phyloP scores from a whole-genome alignment of 2,888 invertebrate species.

The Idaea straminata region DNA sequence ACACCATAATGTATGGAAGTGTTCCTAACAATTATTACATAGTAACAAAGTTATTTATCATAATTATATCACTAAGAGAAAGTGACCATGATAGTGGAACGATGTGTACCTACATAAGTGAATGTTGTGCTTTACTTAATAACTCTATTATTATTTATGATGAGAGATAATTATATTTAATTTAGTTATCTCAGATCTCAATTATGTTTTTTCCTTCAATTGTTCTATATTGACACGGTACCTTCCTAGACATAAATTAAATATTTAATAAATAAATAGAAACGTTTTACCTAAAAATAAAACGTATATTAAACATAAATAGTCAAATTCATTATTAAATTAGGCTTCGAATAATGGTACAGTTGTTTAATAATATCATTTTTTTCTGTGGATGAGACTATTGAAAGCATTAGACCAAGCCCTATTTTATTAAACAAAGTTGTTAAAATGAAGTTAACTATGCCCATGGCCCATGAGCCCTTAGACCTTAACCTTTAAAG shows the following conservation, averaged over 20 bases:
- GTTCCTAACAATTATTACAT: neutral
- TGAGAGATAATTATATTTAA: neutral
- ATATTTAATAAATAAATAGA: neutral
- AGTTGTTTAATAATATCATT: too few relatives aligned
- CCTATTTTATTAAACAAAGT: neutral
- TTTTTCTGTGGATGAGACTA: too few relatives aligned
- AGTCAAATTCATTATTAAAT: too few relatives aligned
- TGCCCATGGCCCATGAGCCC: neutral
- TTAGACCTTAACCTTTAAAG: neutral
- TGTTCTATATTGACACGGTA: neutral
- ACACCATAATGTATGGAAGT: neutral
- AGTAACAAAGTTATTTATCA: neutral
- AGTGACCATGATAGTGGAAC: neutral
- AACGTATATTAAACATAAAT: too few relatives aligned
- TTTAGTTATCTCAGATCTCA: neutral
- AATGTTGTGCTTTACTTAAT: neutral
- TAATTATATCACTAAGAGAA: neutral
- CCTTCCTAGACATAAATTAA: neutral
- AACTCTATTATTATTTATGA: neutral
- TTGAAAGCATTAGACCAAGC: too few relatives aligned
- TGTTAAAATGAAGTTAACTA: neutral
- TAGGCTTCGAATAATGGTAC: too few relatives aligned
- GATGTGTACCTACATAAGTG: neutral
- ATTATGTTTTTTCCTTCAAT: neutral
- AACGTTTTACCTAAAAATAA: too few relatives aligned